These are phyloP conservation scores for Chelmon rostratus DNA, from an alignment of 2,797 vertebrate species.

Conservation along the genomic window DNA sequence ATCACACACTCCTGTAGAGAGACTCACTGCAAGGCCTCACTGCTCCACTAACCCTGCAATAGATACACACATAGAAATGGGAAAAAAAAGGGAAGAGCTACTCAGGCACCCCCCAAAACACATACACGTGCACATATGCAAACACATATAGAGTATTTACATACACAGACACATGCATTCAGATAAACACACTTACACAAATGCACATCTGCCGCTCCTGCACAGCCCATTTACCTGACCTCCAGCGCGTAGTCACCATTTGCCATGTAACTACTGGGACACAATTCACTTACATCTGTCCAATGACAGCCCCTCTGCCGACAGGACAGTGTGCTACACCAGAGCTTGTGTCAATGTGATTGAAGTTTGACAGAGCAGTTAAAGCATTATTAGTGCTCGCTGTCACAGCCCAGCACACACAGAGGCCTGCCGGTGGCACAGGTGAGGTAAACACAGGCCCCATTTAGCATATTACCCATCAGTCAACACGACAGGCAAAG, in stretches of 20 bases:
- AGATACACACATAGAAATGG: conserved; percentile 42
- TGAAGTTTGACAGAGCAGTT: conserved; percentile 81
- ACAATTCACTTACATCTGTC: conserved; percentile 65
- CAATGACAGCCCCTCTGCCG: conserved; percentile 50
- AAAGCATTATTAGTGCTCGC: conserved; percentile 75
- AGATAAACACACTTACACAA: conserved; percentile 17
- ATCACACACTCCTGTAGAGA: conserved; percentile 79
- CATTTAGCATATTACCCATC: conserved; percentile 83
- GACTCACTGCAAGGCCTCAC: conserved; percentile 66
- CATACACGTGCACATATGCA: conserved; percentile 16
- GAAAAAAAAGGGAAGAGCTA: neutral
- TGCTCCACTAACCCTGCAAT: conserved; percentile 74
- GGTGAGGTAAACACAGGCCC: conserved; percentile 80
- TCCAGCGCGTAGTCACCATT: conserved; percentile 34
- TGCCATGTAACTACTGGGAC: conserved; percentile 41
- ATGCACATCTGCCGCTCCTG: conserved; percentile 10
- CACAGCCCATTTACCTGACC: conserved; percentile 63
- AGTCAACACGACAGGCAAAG: conserved; percentile 78
- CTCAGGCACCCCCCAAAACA: neutral
- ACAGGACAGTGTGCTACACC: conserved; percentile 55
- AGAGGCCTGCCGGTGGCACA: conserved; percentile 66
- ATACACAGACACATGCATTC: conserved; percentile 11
- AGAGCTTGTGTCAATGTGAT: conserved; percentile 68
- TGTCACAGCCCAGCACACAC: conserved; percentile 73
- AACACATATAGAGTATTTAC: conserved; percentile 30